These are phyloP conservation scores for Fistularia commersonii DNA, from an alignment of 2,797 vertebrate genomes.

Conservation along the genomic window DNA sequence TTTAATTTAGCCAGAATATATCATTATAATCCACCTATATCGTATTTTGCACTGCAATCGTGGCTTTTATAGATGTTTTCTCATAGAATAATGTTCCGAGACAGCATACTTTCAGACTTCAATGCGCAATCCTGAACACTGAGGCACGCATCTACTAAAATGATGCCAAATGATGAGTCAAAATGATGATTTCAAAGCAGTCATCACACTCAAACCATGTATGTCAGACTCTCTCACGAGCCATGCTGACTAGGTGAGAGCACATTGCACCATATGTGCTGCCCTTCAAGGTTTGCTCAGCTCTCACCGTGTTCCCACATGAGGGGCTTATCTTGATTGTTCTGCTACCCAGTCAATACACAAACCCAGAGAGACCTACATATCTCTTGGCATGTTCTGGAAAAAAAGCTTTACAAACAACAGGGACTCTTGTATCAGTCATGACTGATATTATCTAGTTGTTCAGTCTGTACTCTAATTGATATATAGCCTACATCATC, in stretches of 20 bases:
- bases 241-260: conserved; percentile 12
- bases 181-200: no score
- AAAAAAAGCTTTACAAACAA: conserved; percentile 23
- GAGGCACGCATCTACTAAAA: no score
- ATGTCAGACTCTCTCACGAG: no score
- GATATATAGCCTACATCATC: conserved; percentile 32
- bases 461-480: conserved; percentile 33
- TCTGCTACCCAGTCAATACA: conserved; percentile 23
- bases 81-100: no score
- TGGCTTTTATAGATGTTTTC: no score
- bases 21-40: conserved; percentile 51
- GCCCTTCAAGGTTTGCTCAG: conserved; percentile 46
- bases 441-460: conserved; percentile 45
- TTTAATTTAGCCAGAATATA: conserved; percentile 50
- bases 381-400: conserved; percentile 36
- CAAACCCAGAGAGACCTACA: conserved; percentile 34
- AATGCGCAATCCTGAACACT: no score
- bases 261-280: conserved; percentile 21
- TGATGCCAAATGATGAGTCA: no score
- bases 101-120: no score
- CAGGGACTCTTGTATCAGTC: conserved; percentile 39
- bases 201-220: no score
- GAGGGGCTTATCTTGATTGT: conserved; percentile 49
- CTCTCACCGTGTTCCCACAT: conserved; percentile 18
- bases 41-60: conserved; percentile 15